Percentiles rank a stretch among this genome's conserved stretches.
Evolutionary conservation across 2,888 invertebrate species (phyloP).

Genomic region (Megamerina dolium): DNA sequence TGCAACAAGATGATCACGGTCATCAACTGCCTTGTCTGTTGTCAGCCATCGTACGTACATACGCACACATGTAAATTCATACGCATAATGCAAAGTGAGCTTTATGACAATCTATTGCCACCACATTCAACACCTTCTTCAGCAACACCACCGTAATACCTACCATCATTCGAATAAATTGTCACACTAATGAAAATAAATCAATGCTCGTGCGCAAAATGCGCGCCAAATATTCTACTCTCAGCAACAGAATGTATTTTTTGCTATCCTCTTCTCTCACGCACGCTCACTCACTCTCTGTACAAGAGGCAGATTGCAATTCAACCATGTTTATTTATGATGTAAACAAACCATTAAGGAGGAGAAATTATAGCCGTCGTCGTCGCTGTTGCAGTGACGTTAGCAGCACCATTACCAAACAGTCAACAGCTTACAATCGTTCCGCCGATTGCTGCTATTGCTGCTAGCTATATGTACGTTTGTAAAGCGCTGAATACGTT

Average conservation of each 20-base stretch:
- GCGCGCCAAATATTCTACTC: constrained; percentile 28
- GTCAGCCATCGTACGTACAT: no score
- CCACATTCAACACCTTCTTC: no score
- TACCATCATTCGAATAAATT: no score
- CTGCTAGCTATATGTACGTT: no score
- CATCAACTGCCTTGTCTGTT: constrained; percentile 1
- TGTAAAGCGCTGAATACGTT: no score
- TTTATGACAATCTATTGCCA: no score
- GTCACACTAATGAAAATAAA: constrained; percentile 6
- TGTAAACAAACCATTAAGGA: constrained; percentile 46
- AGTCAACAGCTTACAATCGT: no score
- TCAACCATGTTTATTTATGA: constrained; percentile 46
- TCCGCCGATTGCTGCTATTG: no score
- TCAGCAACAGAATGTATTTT: no score
- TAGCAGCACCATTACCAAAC: background rate
- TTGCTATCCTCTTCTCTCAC: background rate
- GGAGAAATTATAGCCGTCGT: constrained; percentile 42
- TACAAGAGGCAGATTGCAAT: constrained; percentile 6
- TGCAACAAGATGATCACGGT: constrained; percentile 1
- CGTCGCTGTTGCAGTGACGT: constrained; percentile 21
- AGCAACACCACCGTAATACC: background rate
- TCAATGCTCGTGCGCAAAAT: constrained; percentile 18
- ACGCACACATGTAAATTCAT: no score
- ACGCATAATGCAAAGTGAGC: background rate
- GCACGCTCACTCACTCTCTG: constrained; percentile 1